A percentile compares a stretch with the other conserved stretches of the same genome.
Conservation (phyloP, 2,888 invertebrate genomes). For the Nipponacmea schrenckii region DNA sequence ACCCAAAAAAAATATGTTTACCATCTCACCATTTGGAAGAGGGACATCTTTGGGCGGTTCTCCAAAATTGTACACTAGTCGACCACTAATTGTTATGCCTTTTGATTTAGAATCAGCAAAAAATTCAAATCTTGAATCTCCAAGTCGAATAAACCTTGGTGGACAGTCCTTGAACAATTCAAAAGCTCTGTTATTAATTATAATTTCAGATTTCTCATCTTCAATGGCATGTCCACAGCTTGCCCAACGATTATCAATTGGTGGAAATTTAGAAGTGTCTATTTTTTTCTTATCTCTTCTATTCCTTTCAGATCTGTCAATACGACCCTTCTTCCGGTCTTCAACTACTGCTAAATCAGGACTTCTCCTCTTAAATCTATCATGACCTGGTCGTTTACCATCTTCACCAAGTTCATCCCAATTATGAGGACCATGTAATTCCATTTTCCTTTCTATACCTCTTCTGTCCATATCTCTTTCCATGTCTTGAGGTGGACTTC, state of each 20-base stretch:
- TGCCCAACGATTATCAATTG: not conserved
- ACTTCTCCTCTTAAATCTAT: conserved; percentile 50
- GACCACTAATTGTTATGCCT: conserved; percentile 55
- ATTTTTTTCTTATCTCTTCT: conserved; percentile 42
- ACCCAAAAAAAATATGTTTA: conserved; percentile 59
- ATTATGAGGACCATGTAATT: not conserved
- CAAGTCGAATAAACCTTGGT: conserved; percentile 36
- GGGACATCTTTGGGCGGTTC: conserved; percentile 54
- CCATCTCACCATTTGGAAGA: conserved; percentile 36
- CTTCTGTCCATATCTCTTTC: too few species aligned
- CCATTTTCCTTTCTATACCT: too few species aligned
- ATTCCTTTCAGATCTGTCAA: conserved; percentile 57
- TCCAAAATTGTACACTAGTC: conserved; percentile 56
- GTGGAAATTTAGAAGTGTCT: conserved; percentile 21
- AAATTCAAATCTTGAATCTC: conserved; percentile 37
- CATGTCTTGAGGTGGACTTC: conserved; percentile 11
- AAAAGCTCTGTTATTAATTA: not conserved
- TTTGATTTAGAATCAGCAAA: conserved; percentile 51
- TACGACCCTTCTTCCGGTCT: conserved; percentile 56
- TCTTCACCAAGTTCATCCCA: conserved; percentile 12
- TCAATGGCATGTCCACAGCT: not conserved
- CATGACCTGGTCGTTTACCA: conserved; percentile 27
- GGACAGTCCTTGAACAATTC: conserved; percentile 12
- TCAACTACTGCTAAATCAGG: conserved; percentile 43
- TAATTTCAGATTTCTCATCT: not conserved